phyloP scores from a whole-genome alignment of 2,888 invertebrate genomes.

The Agrochola litura region DNA sequence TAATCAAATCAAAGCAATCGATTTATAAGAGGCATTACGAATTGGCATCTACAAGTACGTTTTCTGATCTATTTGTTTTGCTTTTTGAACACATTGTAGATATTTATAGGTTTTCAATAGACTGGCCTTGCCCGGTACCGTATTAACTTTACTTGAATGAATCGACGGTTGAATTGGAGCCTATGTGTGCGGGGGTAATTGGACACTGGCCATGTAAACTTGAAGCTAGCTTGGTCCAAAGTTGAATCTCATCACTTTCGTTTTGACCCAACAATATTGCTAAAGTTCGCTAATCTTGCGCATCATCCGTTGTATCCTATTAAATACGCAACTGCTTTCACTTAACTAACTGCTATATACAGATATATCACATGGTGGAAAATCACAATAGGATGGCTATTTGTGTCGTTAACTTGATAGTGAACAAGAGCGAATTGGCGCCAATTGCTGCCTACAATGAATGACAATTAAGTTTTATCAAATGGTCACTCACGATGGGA shows the following conservation, averaged over 20 bases:
- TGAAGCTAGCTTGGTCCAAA: slow-evolving; percentile 1
- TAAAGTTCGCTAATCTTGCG: neutral
- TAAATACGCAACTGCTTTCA: neutral
- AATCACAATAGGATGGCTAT: neutral
- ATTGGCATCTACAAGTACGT: too few species aligned
- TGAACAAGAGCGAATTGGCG: slow-evolving; percentile 21
- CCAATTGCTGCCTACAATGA: slow-evolving; percentile 36
- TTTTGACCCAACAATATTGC: neutral
- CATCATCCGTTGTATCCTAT: neutral
- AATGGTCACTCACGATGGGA: slow-evolving; percentile 14
- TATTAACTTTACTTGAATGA: too few species aligned
- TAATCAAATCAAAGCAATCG: too few species aligned
- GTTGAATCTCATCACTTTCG: neutral
- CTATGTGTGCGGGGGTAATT: neutral
- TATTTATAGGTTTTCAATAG: too few species aligned
- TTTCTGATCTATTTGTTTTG: too few species aligned
- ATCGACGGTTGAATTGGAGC: neutral
- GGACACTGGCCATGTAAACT: neutral
- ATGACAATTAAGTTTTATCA: slow-evolving; percentile 32
- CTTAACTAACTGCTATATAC: too few species aligned
- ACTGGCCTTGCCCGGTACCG: too few species aligned
- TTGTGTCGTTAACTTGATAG: slow-evolving; percentile 6
- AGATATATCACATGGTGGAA: too few species aligned
- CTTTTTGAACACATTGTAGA: too few species aligned
- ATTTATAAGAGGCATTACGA: too few species aligned